These are phyloP conservation scores for Eubasilissa regina DNA, from an alignment of 1,140 invertebrate genomes.

Conservation along the genomic window DNA sequence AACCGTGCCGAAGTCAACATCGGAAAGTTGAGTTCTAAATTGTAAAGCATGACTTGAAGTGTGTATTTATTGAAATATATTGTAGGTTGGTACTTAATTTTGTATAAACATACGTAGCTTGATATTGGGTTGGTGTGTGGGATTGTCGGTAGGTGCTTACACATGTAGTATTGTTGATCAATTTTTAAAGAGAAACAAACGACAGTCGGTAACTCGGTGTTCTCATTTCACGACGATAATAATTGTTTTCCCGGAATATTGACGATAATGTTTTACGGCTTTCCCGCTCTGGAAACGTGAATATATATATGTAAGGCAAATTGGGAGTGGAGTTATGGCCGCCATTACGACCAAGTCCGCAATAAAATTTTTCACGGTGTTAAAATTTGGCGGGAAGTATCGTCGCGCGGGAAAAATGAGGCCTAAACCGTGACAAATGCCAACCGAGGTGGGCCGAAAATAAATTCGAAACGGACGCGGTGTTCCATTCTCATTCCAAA, in stretches of 20 bases:
- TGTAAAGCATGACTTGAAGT: no score
- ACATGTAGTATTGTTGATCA: no score
- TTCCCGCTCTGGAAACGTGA: conserved; percentile 35
- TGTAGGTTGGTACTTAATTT: no score
- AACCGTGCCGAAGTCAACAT: neutral
- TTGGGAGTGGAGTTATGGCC: conserved; percentile 39
- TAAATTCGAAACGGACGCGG: conserved; percentile 36
- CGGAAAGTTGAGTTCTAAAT: no score
- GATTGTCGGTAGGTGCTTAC: no score
- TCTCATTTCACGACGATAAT: neutral
- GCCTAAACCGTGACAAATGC: conserved; percentile 33
- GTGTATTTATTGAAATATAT: no score
- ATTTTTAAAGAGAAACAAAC: no score
- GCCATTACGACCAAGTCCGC: conserved; percentile 28
- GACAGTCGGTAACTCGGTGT: no score
- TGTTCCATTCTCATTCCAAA: conserved; percentile 20
- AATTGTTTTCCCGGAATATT: conserved; percentile 24
- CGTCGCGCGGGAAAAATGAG: conserved; percentile 18
- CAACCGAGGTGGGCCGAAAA: neutral
- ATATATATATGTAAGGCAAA: conserved; percentile 21
- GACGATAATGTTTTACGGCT: conserved; percentile 32
- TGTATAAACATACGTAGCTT: no score
- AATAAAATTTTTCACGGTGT: conserved; percentile 40
- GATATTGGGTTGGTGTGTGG: no score
- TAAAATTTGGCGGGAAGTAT: conserved; percentile 43